These are phyloP conservation scores for Criorhina ranunculi DNA, from an alignment of 2,888 invertebrate species.

Conservation along the genomic window DNA sequence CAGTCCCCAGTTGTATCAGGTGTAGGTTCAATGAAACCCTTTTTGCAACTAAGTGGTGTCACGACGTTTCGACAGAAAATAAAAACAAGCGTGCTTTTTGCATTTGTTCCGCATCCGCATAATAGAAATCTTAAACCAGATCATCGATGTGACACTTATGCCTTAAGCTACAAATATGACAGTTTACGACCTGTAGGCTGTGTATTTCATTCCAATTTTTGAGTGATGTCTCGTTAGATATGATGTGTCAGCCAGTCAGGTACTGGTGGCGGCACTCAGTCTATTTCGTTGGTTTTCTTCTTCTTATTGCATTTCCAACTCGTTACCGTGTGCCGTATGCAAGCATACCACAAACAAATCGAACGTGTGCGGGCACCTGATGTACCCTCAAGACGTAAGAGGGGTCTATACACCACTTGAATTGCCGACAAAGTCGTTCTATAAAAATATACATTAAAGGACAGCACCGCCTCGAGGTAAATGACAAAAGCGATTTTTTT, in stretches of 20 bases:
- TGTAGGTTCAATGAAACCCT: too few relatives aligned
- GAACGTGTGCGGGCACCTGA: slow-evolving; percentile 75
- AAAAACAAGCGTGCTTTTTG: slow-evolving; percentile 5
- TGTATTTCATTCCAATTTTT: slow-evolving; percentile 39
- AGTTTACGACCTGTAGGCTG: slow-evolving; percentile 54
- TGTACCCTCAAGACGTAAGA: slow-evolving; percentile 19
- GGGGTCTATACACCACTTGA: slow-evolving; percentile 53
- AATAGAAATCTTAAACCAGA: slow-evolving; percentile 42
- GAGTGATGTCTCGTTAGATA: slow-evolving; percentile 65
- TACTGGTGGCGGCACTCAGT: slow-evolving; percentile 66
- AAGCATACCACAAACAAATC: slow-evolving; percentile 46
- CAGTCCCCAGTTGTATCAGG: too few relatives aligned
- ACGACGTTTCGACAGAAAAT: too few relatives aligned
- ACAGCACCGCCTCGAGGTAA: slow-evolving; percentile 63
- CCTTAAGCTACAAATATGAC: slow-evolving; percentile 3
- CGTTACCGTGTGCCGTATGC: slow-evolving; percentile 53
- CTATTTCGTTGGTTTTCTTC: slow-evolving; percentile 51
- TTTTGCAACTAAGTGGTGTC: too few relatives aligned
- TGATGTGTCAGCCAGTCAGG: slow-evolving; percentile 66
- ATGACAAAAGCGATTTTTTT: slow-evolving; percentile 66
- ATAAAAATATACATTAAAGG: slow-evolving; percentile 70
- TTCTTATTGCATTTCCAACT: slow-evolving; percentile 18
- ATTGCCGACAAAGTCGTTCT: slow-evolving; percentile 72
- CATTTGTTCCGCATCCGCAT: slow-evolving; percentile 9
- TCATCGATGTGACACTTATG: slow-evolving; percentile 39